A percentile compares a stretch with the other conserved stretches of the same genome.
Conservation (phyloP, 2,113 vertebrate species). For the Aramus guarauna region DNA sequence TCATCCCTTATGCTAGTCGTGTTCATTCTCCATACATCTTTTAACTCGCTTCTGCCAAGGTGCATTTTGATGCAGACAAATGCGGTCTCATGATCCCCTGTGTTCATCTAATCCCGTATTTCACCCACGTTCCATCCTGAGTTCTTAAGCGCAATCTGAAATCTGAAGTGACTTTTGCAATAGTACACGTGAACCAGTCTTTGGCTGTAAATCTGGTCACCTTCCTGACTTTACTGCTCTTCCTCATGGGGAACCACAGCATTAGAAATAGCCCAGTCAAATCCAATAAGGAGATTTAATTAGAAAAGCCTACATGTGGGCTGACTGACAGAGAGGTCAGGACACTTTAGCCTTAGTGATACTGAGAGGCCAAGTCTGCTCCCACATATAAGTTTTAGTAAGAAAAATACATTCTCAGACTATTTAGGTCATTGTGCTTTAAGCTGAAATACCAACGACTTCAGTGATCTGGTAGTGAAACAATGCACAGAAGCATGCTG, state of each 20-base stretch:
- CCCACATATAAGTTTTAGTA: neutral
- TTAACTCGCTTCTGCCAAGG: neutral
- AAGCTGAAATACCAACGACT: constrained; percentile 26
- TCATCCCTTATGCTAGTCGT: neutral
- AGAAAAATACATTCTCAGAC: constrained; percentile 61
- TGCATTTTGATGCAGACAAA: neutral
- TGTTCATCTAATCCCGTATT: neutral
- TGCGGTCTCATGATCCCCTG: neutral
- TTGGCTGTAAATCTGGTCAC: neutral
- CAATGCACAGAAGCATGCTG: neutral
- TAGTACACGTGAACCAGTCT: neutral
- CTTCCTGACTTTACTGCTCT: neutral
- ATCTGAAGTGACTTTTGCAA: neutral
- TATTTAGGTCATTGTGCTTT: constrained; percentile 38
- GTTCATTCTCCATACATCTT: neutral
- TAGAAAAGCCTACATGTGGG: neutral
- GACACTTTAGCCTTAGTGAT: neutral
- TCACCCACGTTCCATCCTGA: neutral
- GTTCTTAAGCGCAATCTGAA: neutral
- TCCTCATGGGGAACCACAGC: neutral
- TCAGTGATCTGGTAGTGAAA: neutral
- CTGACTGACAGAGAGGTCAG: neutral
- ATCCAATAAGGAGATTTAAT: neutral
- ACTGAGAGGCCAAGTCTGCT: neutral
- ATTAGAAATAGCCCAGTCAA: neutral